Evolutionary conservation across 2,797 vertebrate genomes (phyloP).

Genomic region (Enteromius argenteus): DNA sequence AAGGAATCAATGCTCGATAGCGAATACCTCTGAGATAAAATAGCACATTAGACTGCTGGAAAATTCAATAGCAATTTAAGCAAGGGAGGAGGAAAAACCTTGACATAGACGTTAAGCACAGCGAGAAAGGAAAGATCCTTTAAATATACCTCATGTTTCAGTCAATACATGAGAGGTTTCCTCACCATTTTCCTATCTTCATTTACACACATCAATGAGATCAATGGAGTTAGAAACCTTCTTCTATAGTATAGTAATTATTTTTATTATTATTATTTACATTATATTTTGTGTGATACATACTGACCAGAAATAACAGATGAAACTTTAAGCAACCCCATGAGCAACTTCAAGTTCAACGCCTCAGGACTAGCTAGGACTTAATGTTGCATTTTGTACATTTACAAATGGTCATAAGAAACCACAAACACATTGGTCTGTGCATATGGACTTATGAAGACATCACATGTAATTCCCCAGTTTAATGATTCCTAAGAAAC

Average conservation of each 20-base stretch:
- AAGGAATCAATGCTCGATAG: conserved; percentile 30
- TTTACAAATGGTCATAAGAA: neutral
- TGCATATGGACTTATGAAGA: neutral
- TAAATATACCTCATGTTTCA: conserved; percentile 16
- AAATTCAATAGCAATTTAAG: conserved; percentile 76
- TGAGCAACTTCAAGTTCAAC: neutral
- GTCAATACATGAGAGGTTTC: conserved; percentile 6
- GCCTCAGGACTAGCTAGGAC: neutral
- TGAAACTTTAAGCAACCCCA: too few relatives aligned
- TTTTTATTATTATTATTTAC: too few relatives aligned
- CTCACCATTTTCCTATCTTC: neutral
- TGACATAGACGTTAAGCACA: conserved; percentile 67
- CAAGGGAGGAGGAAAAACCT: conserved; percentile 56
- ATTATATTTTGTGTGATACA: neutral
- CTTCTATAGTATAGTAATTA: neutral
- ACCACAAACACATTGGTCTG: neutral
- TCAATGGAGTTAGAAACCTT: neutral
- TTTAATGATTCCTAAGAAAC: neutral
- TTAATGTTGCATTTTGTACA: neutral
- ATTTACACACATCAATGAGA: neutral
- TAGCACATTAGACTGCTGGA: conserved; percentile 59
- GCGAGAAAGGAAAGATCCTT: conserved; percentile 15
- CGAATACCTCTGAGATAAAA: conserved; percentile 57
- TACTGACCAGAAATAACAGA: neutral
- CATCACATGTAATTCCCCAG: neutral